Percentiles rank a stretch among this genome's conserved stretches.
Evolutionary conservation across 2,113 vertebrate genomes (phyloP).

Genomic region (Callorhinus ursinus): DNA sequence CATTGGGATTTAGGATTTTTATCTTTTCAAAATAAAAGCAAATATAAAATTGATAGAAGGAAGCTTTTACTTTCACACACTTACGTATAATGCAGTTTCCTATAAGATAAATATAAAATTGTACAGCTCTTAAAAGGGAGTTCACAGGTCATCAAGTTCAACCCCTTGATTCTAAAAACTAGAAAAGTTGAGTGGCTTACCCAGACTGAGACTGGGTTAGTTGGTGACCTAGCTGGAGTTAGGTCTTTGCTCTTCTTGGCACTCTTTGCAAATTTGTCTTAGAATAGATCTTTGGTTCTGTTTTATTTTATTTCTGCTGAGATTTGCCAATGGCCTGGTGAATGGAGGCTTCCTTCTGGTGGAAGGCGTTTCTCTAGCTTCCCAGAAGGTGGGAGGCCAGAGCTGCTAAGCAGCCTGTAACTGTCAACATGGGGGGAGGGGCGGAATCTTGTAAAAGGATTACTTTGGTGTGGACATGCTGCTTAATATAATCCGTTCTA

Average conservation of each 20-base stretch:
- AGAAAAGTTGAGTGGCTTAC: not conserved
- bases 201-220: not conserved
- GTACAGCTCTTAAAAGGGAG: not conserved
- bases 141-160: not conserved
- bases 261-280: not conserved
- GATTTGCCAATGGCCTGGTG: not conserved
- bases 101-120: conserved; percentile 12
- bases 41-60: not conserved
- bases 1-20: conserved; percentile 4
- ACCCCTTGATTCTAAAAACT: not conserved
- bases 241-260: not conserved
- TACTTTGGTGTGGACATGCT: not conserved
- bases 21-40: conserved; percentile 21
- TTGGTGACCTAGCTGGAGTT: not conserved
- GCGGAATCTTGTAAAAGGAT: not conserved
- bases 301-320: not conserved
- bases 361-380: not conserved
- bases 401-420: not conserved
- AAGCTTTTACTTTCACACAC: not conserved
- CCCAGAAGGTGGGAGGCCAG: not conserved
- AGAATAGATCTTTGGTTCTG: not conserved
- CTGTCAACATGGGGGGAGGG: not conserved
- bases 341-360: not conserved
- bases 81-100: not conserved
- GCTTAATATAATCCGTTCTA: not conserved